A percentile compares a stretch with the other conserved stretches of the same genome.
phyloP scores from a whole-genome alignment of 2,888 invertebrate species.

The Zaprionus lineosus region DNA sequence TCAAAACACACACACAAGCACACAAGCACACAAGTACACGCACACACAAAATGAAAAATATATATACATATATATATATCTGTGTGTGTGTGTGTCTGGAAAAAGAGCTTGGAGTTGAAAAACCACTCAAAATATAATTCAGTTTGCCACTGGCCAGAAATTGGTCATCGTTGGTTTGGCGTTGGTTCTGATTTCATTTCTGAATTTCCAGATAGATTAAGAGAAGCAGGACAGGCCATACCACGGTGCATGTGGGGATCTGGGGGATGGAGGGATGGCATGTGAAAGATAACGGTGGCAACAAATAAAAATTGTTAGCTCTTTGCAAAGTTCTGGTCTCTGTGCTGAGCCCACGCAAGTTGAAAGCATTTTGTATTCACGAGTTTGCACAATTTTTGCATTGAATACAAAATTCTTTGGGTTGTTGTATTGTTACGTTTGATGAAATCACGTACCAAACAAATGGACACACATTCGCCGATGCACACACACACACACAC shows the following conservation, averaged over 20 bases:
- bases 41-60: too few relatives aligned
- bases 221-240: background rate
- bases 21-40: background rate
- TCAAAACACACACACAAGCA: constrained; percentile 51
- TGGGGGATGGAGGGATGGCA: background rate
- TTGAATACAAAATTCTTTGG: constrained; percentile 74
- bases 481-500: constrained; percentile 24
- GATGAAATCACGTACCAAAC: constrained; percentile 75
- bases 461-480: constrained; percentile 29
- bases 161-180: constrained; percentile 53
- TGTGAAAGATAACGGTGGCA: constrained; percentile 20
- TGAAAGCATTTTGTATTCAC: constrained; percentile 71
- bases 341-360: constrained; percentile 47
- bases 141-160: constrained; percentile 59
- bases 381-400: constrained; percentile 77
- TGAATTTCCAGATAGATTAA: constrained; percentile 14
- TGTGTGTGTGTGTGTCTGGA: background rate
- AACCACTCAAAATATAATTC: constrained; percentile 66
- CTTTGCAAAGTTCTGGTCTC: constrained; percentile 22
- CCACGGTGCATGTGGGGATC: background rate
- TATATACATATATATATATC: background rate
- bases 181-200: constrained; percentile 51
- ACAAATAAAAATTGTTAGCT: constrained; percentile 34
- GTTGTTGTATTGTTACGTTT: constrained; percentile 66
- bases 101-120: constrained; percentile 19